These are phyloP conservation scores for Propithecus coquereli DNA, from an alignment of 2,113 vertebrate species.

Conservation along the genomic window DNA sequence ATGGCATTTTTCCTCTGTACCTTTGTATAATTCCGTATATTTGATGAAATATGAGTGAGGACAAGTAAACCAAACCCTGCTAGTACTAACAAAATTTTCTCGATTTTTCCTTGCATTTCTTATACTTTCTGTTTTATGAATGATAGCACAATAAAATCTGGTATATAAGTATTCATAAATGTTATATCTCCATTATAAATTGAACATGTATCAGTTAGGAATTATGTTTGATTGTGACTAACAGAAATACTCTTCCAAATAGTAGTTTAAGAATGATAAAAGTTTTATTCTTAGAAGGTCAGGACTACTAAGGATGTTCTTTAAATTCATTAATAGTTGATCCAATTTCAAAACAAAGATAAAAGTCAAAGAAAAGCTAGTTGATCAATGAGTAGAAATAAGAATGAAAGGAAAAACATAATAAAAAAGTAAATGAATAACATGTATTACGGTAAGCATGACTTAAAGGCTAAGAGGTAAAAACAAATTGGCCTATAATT, in stretches of 20 bases:
- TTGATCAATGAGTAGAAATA: not conserved
- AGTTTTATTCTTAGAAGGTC: not conserved
- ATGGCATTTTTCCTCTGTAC: not conserved
- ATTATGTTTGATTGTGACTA: not conserved
- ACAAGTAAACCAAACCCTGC: not conserved
- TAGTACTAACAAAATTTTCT: conserved; percentile 6
- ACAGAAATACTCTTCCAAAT: not conserved
- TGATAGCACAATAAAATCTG: not conserved
- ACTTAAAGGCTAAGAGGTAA: not conserved
- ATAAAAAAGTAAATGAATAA: not conserved
- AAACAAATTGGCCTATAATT: conserved; percentile 7
- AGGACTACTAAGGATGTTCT: not conserved
- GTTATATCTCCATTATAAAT: not conserved
- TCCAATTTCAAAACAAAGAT: not conserved
- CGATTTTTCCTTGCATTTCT: not conserved
- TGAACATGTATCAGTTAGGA: not conserved
- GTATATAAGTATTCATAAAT: not conserved
- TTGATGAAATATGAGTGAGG: not conserved
- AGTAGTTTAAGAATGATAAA: not conserved
- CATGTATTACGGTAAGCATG: not conserved
- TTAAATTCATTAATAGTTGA: not conserved
- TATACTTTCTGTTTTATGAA: not conserved
- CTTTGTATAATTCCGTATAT: not conserved
- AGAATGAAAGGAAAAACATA: not conserved
- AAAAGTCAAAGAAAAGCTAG: not conserved